A percentile compares a stretch with the other conserved stretches of the same genome.
Conservation (phyloP, 2,888 invertebrate genomes). For the Lepas anatifera region DNA sequence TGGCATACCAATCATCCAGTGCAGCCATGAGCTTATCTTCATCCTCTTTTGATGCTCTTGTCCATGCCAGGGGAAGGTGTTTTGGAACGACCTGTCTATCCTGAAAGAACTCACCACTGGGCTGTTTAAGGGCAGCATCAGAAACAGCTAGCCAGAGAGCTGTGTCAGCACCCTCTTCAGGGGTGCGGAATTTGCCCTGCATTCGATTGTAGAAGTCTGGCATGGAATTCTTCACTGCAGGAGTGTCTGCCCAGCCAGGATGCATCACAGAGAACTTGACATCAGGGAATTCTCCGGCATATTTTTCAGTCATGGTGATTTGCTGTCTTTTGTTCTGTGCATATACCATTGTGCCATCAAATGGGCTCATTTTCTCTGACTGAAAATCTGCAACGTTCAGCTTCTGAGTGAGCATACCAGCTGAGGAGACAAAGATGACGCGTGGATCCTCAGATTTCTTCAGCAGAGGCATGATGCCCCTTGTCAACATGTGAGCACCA, state of each 20-base stretch:
- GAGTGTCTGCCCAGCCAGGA: constrained; percentile 42
- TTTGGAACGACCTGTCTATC: constrained; percentile 34
- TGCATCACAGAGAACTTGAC: constrained; percentile 39
- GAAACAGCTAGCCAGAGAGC: constrained; percentile 37
- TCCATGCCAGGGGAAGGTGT: constrained; percentile 39
- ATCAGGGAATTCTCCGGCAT: constrained; percentile 33
- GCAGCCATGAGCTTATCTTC: constrained; percentile 33
- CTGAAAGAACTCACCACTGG: constrained; percentile 37
- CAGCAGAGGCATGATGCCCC: constrained; percentile 32
- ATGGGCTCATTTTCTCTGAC: constrained; percentile 35
- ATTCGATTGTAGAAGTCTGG: constrained; percentile 35
- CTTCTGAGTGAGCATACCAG: constrained; percentile 39
- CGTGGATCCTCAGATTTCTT: constrained; percentile 32
- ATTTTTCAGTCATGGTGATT: constrained; percentile 36
- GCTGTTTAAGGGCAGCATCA: constrained; percentile 29
- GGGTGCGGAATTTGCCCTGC: constrained; percentile 35
- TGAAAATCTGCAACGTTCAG: constrained; percentile 36
- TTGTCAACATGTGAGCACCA: constrained; percentile 35
- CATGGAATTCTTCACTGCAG: constrained; percentile 32
- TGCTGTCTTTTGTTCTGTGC: constrained; percentile 40
- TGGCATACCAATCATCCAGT: constrained; percentile 28
- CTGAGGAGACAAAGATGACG: constrained; percentile 37
- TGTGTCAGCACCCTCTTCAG: constrained; percentile 39
- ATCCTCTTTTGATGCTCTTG: constrained; percentile 32
- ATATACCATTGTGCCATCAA: constrained; percentile 39